Percentiles rank a stretch among this genome's conserved stretches.
phyloP scores from a whole-genome alignment of 2,797 vertebrate species.

The Danio jaintianensis region DNA sequence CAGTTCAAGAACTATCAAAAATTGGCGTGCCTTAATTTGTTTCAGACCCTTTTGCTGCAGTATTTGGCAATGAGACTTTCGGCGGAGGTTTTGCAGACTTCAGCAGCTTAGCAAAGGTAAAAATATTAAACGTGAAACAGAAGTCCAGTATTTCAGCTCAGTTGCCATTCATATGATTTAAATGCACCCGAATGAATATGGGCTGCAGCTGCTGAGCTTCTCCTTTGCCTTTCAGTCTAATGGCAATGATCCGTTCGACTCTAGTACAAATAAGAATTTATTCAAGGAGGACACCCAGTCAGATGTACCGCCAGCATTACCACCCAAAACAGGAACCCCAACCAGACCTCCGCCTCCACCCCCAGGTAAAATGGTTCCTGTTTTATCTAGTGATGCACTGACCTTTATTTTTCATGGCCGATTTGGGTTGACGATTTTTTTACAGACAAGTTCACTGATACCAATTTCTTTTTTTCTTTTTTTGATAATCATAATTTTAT shows the following conservation, averaged over 20 bases:
- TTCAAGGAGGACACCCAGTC: slow-evolving; percentile 85
- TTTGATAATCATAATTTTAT: too few species aligned
- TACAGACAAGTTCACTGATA: too few species aligned
- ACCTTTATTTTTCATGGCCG: too few species aligned
- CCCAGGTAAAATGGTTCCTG: slow-evolving; percentile 81
- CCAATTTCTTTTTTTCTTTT: too few species aligned
- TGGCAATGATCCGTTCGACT: slow-evolving; percentile 85
- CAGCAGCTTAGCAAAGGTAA: slow-evolving; percentile 91
- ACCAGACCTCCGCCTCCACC: slow-evolving; percentile 95
- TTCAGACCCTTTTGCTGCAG: slow-evolving; percentile 91
- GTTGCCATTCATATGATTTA: slow-evolving; percentile 17
- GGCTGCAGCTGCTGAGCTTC: neutral
- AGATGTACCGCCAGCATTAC: slow-evolving; percentile 92
- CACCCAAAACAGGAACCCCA: slow-evolving; percentile 94
- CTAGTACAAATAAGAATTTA: slow-evolving; percentile 83
- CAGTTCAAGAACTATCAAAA: neutral
- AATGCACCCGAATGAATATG: neutral
- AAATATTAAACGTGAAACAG: neutral
- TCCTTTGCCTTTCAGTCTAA: slow-evolving; percentile 77
- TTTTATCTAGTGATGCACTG: too few species aligned
- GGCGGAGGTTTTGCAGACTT: slow-evolving; percentile 96
- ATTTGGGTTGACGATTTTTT: too few species aligned
- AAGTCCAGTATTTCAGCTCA: neutral
- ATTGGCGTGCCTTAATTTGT: slow-evolving; percentile 64
- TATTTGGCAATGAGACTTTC: slow-evolving; percentile 94